Conservation (phyloP, 2,888 invertebrate species). For the Aproaerema taeniolella region DNA sequence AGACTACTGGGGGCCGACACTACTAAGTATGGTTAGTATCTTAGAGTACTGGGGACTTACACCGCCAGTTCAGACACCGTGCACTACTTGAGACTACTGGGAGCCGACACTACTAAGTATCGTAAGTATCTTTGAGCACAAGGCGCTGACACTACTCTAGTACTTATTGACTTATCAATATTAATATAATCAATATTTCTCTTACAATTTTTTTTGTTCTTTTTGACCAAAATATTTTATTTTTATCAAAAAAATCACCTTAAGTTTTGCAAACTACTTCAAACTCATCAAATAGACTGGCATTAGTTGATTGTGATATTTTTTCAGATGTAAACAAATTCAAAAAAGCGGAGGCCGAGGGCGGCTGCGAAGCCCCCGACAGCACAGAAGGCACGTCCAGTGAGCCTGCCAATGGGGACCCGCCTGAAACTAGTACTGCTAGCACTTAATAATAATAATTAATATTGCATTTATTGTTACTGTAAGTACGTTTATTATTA, state of each 20-base stretch:
- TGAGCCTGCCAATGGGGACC: slow-evolving; percentile 2
- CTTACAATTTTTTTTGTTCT: too few species aligned
- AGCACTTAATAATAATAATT: neutral
- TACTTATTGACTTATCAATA: too few species aligned
- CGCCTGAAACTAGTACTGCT: neutral
- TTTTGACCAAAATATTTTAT: too few species aligned
- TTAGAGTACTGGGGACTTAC: too few species aligned
- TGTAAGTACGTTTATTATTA: slow-evolving; percentile 4
- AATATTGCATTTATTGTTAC: slow-evolving; percentile 5
- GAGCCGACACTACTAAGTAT: slow-evolving; percentile 90
- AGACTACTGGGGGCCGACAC: slow-evolving; percentile 91
- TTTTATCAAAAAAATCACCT: too few species aligned
- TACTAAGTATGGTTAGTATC: slow-evolving; percentile 86
- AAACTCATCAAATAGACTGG: too few species aligned
- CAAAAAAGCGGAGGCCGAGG: slow-evolving; percentile 72
- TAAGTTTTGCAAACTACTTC: too few species aligned
- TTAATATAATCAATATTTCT: too few species aligned
- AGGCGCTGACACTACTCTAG: too few species aligned
- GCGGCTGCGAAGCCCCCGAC: slow-evolving; percentile 18
- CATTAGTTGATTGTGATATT: too few species aligned
- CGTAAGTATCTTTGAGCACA: slow-evolving; percentile 69
- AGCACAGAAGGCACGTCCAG: slow-evolving; percentile 10
- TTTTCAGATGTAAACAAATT: slow-evolving; percentile 82
- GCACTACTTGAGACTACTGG: slow-evolving; percentile 90
- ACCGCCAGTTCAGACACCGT: too few species aligned